Evolutionary conservation across 2,888 invertebrate species (phyloP).

Genomic region (Phaedon cochleariae): DNA sequence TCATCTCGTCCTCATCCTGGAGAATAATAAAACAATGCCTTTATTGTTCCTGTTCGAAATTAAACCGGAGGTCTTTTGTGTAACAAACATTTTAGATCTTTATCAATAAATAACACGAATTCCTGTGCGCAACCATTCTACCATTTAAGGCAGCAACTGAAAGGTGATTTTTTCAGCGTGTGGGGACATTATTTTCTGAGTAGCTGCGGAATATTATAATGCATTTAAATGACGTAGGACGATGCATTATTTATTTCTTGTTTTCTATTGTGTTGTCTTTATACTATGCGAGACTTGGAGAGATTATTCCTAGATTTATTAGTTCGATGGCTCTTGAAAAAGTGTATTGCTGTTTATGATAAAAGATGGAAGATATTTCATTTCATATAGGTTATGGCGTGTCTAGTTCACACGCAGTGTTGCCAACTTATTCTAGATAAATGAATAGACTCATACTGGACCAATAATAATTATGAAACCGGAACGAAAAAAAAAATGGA

Average conservation of each 20-base stretch:
- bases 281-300: constrained; percentile 42
- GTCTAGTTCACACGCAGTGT: too few relatives aligned
- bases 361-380: constrained; percentile 17
- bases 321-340: constrained; percentile 21
- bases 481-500: too few relatives aligned
- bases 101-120: constrained; percentile 57
- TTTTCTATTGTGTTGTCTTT: constrained; percentile 49
- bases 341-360: constrained; percentile 32
- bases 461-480: too few relatives aligned
- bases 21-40: constrained; percentile 34
- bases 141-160: constrained; percentile 54
- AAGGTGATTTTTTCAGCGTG: constrained; percentile 43
- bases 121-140: constrained; percentile 49
- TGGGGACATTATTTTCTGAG: constrained; percentile 33
- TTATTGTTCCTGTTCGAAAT: constrained; percentile 52
- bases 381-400: too few relatives aligned
- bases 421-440: too few relatives aligned
- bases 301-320: constrained; percentile 48
- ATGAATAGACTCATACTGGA: too few relatives aligned
- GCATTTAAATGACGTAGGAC: constrained; percentile 49
- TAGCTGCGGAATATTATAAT: constrained; percentile 44
- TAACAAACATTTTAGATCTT: constrained; percentile 54
- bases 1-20: not conserved
- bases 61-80: constrained; percentile 53
- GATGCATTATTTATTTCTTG: constrained; percentile 52